Evolutionary conservation across 1,140 invertebrate species (phyloP).

Genomic region (Drosophila mojavensis): DNA sequence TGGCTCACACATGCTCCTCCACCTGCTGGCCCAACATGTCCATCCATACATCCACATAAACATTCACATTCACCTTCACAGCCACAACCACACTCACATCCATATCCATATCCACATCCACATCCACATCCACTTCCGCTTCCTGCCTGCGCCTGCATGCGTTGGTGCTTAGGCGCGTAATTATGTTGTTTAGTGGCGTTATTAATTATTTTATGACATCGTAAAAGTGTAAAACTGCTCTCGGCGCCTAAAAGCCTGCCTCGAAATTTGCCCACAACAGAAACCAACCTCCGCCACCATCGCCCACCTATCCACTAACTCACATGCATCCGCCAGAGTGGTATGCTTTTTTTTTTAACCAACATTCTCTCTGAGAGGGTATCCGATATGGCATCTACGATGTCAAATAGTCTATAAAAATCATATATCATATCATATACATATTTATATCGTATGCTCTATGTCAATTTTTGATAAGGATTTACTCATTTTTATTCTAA

Average conservation of each 20-base stretch:
- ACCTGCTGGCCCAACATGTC: slow-evolving; percentile 29
- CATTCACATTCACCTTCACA: neutral
- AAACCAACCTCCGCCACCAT: slow-evolving; percentile 1
- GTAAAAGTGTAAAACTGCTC: slow-evolving; percentile 79
- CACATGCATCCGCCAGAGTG: slow-evolving; percentile 15
- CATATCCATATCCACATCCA: neutral
- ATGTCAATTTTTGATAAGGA: no score
- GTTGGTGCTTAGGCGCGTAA: slow-evolving; percentile 68
- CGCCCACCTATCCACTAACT: slow-evolving; percentile 15
- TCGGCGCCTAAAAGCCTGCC: slow-evolving; percentile 70
- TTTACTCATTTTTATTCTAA: no score
- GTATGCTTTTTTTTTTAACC: slow-evolving; percentile 15
- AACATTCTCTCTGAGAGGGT: neutral
- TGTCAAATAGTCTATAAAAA: no score
- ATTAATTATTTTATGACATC: slow-evolving; percentile 83
- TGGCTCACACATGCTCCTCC: slow-evolving; percentile 17
- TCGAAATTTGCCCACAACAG: slow-evolving; percentile 58
- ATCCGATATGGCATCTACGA: neutral
- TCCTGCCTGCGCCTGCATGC: slow-evolving; percentile 45
- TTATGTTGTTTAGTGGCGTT: slow-evolving; percentile 82
- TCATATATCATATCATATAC: no score
- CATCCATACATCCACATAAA: slow-evolving; percentile 1
- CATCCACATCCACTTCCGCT: neutral
- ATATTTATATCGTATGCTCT: no score
- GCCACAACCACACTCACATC: neutral